Base-by-base conservation (phyloP, 1,140 invertebrate genomes). In the Dendroctonus ponderosae region DNA sequence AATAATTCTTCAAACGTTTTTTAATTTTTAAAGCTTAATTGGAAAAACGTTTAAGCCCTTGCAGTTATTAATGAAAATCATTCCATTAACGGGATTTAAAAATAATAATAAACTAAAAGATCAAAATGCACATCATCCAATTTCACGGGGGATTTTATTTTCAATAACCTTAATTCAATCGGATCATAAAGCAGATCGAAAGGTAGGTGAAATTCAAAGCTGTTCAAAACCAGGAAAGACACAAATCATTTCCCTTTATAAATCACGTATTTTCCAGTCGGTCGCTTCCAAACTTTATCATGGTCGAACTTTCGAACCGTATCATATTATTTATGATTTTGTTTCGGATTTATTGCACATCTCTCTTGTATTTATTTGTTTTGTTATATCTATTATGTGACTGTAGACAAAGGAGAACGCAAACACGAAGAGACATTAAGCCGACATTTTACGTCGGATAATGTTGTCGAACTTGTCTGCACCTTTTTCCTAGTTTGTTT, bases 401-500 rank as follows among this genome's bases (percentile, higher is more conserved):
- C 57, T 48, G 11, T 48, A 48, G 46, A 48, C 46, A 48, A 48
- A 5, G 14, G 46, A 48, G 46, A 48, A 11, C 46, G 46, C 11
- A 14, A 48, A 49, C 11, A 60, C 57, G 11, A 60, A 60, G 49
- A 26, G 57, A 11, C 7, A n/a, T 5, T 8, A 26, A 26, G 26
- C 26, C 26, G 26, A 26, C 26, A 26, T 26, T 26, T 26, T 26
- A 26, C 26, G 26, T 26, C 26, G 26, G 26, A 26, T 26, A 26
- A 26, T 26, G 26, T 26, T 26, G 26, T 26, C 37, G 52, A 42
- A 38, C 39, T 44, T 42, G 46, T 56, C 50, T 50, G 53, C 40
- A 43, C 11, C 26, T 70, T 61, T 61, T 64, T 53, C 26, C 26
- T 26, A 26, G 37, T 66, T 67, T 67, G 42, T 68, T 72, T 67